Percentiles rank a stretch among this genome's conserved stretches.
These are phyloP conservation scores for Mnemiopsis leidyi DNA, from an alignment of 37 sponge, comb jelly and placozoan genomes.

Conservation along the genomic window DNA sequence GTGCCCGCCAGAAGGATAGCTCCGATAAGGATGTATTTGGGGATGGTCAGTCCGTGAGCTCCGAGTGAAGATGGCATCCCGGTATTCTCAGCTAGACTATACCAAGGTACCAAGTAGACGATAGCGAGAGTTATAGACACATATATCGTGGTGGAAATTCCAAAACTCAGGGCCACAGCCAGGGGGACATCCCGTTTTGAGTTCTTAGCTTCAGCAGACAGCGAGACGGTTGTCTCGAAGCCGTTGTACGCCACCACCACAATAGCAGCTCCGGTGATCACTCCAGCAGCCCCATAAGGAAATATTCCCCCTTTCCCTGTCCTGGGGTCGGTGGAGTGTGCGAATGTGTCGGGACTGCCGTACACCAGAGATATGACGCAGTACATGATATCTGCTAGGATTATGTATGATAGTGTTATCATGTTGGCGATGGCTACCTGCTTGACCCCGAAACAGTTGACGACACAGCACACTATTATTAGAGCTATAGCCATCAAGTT, in stretches of 20 bases:
- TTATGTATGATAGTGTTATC: neutral
- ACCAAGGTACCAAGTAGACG: slow-evolving; percentile 7
- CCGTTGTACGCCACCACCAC: neutral
- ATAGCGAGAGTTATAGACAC: neutral
- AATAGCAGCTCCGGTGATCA: neutral
- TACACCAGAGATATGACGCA: neutral
- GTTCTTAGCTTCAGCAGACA: neutral
- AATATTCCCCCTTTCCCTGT: neutral
- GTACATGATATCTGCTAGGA: neutral
- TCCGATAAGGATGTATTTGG: neutral
- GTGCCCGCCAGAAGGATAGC: neutral
- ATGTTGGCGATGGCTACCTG: neutral
- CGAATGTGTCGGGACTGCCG: neutral
- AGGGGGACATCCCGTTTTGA: neutral
- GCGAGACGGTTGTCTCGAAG: slow-evolving; percentile 8
- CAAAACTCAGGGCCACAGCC: neutral
- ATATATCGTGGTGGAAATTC: neutral
- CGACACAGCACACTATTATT: neutral
- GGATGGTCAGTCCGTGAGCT: neutral
- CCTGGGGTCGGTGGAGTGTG: neutral
- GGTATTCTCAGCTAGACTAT: neutral
- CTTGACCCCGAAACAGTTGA: slow-evolving; percentile 20
- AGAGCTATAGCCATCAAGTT: slow-evolving; percentile 8
- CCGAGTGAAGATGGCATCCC: neutral
- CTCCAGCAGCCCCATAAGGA: neutral